These are phyloP conservation scores for Eilema depressum DNA, from an alignment of 2,888 invertebrate genomes.

Conservation along the genomic window DNA sequence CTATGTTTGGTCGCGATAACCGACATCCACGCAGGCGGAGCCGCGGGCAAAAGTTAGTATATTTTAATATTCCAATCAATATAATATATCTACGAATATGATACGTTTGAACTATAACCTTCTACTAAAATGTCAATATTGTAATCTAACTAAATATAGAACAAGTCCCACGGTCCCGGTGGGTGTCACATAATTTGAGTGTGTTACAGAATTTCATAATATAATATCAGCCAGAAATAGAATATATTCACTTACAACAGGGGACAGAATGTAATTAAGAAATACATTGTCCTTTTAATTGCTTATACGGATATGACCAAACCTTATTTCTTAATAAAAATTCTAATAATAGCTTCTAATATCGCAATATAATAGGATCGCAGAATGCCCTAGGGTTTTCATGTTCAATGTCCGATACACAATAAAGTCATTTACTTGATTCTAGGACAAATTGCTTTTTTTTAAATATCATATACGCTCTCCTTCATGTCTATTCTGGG, in stretches of 20 bases:
- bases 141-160: not conserved
- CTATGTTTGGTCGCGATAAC: too few species aligned
- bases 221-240: not conserved
- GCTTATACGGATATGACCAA: not conserved
- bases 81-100: not conserved
- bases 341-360: not conserved
- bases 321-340: not conserved
- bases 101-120: conserved; percentile 3
- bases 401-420: too few species aligned
- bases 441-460: too few species aligned
- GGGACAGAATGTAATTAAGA: not conserved
- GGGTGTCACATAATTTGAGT: not conserved
- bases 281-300: conserved; percentile 4
- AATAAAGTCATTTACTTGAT: too few species aligned
- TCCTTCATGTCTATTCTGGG: too few species aligned
- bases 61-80: not conserved
- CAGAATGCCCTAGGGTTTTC: not conserved
- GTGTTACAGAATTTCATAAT: not conserved
- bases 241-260: not conserved
- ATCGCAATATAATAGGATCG: too few species aligned
- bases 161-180: not conserved
- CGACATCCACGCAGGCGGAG: too few species aligned
- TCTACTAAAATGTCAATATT: not conserved
- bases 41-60: too few species aligned
- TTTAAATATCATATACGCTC: too few species aligned